Evolutionary conservation across 2,113 vertebrate species (phyloP), one percentile per base, ranked within the genome.

Genomic region (Garra rufa): DNA sequence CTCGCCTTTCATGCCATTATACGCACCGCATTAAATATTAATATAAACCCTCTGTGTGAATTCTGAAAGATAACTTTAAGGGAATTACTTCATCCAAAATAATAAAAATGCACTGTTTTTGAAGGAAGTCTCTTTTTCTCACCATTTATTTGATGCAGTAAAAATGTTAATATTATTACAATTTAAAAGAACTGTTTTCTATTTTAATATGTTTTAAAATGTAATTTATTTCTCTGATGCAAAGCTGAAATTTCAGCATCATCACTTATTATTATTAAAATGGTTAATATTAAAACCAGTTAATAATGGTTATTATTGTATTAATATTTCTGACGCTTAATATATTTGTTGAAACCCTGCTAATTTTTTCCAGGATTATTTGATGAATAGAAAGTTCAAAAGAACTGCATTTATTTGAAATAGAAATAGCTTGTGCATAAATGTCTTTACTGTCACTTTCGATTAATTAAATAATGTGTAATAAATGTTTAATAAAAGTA

Each of bases 1-100:
- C 41, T 88, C 85, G 43, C 3, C 38, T 88, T 88, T 75, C 87
- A n/a, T 44, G 57, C 30, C 41, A 57, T 50, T 67, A 74, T 80
- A 65, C 82, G 70, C 55, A 73, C 34, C 48, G 4, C n/a, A 44
- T 86, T 17, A 88, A 88, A 86, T 70, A 85, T 88, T 88, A 26
- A 88, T 52, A 24, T 57, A 50, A 46, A 26, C 84, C 14, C 55
- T 59, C 57, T 28, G 55, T 30, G 46, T 44, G 19, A 41, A 50
- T 17, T 69, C 17, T 69, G 30, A 69, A 69, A 17, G 13, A 38
- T 7, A 8, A 19, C 26, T 69, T 69, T 69, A 30, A 34, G 30
- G 15, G 28, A 17, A 28, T 19, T 28, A 28, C 13, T 50, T 74
- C n/a, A 26, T 7, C 17, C 19, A 19, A 41, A 41, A n/a, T n/a